Evolutionary conservation across 2,113 vertebrate species (phyloP), one percentile per base, ranked within the genome.

Genomic region (Anthoscopus minutus): DNA sequence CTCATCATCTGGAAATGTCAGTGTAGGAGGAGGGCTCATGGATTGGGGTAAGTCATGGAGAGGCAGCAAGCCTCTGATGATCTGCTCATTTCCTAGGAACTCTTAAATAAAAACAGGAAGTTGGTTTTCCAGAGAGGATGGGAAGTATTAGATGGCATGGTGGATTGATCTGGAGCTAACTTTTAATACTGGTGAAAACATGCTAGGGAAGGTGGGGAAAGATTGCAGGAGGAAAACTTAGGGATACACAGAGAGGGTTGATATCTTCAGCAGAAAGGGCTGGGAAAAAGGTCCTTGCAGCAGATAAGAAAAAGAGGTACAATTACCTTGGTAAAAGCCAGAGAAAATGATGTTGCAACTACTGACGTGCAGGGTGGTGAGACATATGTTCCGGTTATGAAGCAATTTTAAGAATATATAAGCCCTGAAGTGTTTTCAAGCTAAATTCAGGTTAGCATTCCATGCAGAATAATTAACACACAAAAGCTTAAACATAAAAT

Each of bases 371-470:
- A 83, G 71, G 71, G 78, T 89, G 93, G 64, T 95, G 94, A 95
- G 92, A 81, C 95, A 94, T 92, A 95, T 66, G 83, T 96, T 96
- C 92, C 76, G 47, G 94, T 96, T 81, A 78, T 90, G 92, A 93
- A 96, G 83, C 92, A 96, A 95, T 93, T 94, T 48, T 82, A 88
- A 81, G 86, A 93, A 95, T 96, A 96, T 93, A 96, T 95, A 88
- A 95, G 76, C 95, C 89, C 92, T 42, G 88, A 88, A 95, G 89
- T 95, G 76, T 79, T 90, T 97, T 86, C 94, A 78, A 56, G 80
- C 24, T 84, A 35, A 88, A 74, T 88, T 92, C 72, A 88, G 71
- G 67, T 84, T 64, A 51, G 64, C 60, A 93, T 86, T 93, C 76
- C 35, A 24, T 31, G 61, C 28, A 51, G 56, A 74, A 74, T 64